A percentile compares a stretch with the other conserved stretches of the same genome.
These are phyloP conservation scores for Saccostrea glomerata DNA, from an alignment of 1,140 invertebrate species.

Conservation along the genomic window DNA sequence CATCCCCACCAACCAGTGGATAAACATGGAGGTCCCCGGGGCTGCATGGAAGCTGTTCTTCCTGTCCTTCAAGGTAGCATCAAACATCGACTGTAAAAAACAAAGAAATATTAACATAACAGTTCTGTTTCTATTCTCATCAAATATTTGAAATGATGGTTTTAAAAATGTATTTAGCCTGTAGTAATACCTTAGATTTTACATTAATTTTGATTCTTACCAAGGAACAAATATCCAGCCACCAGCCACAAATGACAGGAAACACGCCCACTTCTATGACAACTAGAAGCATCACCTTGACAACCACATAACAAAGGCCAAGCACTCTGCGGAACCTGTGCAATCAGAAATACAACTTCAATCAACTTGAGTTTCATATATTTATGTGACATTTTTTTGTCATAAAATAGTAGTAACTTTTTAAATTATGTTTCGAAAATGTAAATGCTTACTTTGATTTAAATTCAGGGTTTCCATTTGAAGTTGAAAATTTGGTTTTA, in stretches of 20 bases:
- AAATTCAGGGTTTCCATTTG: conserved; percentile 83
- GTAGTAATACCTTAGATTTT: background rate
- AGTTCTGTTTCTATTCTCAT: too few relatives aligned
- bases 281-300: conserved; percentile 94
- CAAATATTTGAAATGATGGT: too few relatives aligned
- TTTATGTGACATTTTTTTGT: background rate
- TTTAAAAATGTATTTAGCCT: background rate
- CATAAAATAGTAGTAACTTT: too few relatives aligned
- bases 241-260: conserved; percentile 98
- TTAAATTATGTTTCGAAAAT: too few relatives aligned
- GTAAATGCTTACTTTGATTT: conserved; percentile 36
- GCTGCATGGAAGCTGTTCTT: conserved; percentile 92
- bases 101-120: background rate
- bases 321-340: conserved; percentile 87
- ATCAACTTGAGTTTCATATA: background rate
- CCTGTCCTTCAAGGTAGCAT: conserved; percentile 83
- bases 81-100: conserved; percentile 88
- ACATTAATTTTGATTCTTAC: conserved; percentile 69
- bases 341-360: conserved; percentile 45
- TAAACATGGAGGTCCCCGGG: conserved; percentile 97
- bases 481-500: conserved; percentile 87
- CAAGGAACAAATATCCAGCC: conserved; percentile 98
- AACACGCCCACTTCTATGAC: conserved; percentile 98
- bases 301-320: conserved; percentile 97
- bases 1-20: conserved; percentile 99